Percentiles rank a stretch among this genome's conserved stretches.
phyloP scores from a whole-genome alignment of 2,797 vertebrate genomes.

The Echiichthys vipera region DNA sequence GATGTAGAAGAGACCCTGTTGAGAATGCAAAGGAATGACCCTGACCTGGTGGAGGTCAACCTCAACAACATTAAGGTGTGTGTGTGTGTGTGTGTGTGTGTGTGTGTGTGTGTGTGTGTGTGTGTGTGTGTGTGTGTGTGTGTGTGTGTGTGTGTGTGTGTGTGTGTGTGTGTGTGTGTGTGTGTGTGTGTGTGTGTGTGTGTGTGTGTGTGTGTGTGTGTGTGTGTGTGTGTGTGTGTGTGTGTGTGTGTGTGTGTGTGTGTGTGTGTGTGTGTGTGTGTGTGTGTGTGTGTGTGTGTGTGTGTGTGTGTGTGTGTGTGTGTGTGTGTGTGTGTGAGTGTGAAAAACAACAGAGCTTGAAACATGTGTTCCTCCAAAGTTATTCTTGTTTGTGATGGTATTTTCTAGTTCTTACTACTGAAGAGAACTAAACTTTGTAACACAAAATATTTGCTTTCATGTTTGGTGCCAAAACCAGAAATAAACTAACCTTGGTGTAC shows the following conservation, averaged over 20 bases:
- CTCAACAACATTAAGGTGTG: slow-evolving; percentile 97
- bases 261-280: no score
- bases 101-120: background rate
- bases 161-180: background rate
- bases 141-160: background rate
- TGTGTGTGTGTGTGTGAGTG: no score
- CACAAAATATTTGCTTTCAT: background rate
- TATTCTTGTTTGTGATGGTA: background rate
- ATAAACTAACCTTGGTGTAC: background rate
- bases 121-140: slow-evolving; percentile 74
- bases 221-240: no score
- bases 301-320: no score
- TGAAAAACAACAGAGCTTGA: no score
- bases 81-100: background rate
- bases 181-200: no score
- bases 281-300: no score
- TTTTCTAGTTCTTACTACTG: background rate
- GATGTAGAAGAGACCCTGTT: slow-evolving; percentile 93
- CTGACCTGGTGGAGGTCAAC: slow-evolving; percentile 94
- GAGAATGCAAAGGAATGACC: slow-evolving; percentile 91
- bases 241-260: no score
- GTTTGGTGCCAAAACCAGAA: background rate
- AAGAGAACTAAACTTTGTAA: background rate
- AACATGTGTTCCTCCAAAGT: background rate
- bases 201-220: no score